Percentiles rank a stretch among this genome's conserved stretches.
These are phyloP conservation scores for Athripsodes cinereus DNA, from an alignment of 2,888 invertebrate genomes.

Conservation along the genomic window DNA sequence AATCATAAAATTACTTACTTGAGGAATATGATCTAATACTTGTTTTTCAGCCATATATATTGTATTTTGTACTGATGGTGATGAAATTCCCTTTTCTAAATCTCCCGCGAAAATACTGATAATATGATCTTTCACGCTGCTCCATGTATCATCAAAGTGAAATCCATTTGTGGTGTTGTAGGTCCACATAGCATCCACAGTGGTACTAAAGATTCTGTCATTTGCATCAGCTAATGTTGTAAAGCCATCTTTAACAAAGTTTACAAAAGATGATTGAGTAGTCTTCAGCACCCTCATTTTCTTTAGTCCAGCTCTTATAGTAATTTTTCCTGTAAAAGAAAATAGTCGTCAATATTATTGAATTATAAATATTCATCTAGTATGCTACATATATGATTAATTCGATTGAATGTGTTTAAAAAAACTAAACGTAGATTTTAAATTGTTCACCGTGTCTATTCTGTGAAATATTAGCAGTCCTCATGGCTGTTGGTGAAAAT, in stretches of 20 bases:
- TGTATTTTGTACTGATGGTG: constrained; percentile 76
- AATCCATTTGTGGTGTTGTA: constrained; percentile 59
- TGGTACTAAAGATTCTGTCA: constrained; percentile 71
- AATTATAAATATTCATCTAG: too few relatives aligned
- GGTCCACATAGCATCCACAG: constrained; percentile 69
- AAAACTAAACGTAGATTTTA: too few relatives aligned
- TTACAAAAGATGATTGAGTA: constrained; percentile 73
- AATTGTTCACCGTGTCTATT: constrained; percentile 62
- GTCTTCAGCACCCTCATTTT: constrained; percentile 71
- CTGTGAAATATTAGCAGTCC: constrained; percentile 64
- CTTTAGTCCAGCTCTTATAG: constrained; percentile 58
- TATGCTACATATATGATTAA: too few relatives aligned
- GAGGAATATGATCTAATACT: constrained; percentile 60
- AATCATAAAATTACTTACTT: too few relatives aligned
- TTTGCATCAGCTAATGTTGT: constrained; percentile 67
- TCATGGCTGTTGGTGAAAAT: constrained; percentile 58
- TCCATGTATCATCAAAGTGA: constrained; percentile 66
- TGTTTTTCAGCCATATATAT: constrained; percentile 65
- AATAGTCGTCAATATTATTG: too few relatives aligned
- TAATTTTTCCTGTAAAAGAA: constrained; percentile 42
- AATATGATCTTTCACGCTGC: constrained; percentile 63
- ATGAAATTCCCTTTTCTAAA: constrained; percentile 62
- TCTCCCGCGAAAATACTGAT: constrained; percentile 72
- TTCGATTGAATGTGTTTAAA: too few relatives aligned
- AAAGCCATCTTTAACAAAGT: constrained; percentile 74